These are phyloP conservation scores for Mormyrus iriodes DNA, from an alignment of 2,113 vertebrate species.

Conservation along the genomic window DNA sequence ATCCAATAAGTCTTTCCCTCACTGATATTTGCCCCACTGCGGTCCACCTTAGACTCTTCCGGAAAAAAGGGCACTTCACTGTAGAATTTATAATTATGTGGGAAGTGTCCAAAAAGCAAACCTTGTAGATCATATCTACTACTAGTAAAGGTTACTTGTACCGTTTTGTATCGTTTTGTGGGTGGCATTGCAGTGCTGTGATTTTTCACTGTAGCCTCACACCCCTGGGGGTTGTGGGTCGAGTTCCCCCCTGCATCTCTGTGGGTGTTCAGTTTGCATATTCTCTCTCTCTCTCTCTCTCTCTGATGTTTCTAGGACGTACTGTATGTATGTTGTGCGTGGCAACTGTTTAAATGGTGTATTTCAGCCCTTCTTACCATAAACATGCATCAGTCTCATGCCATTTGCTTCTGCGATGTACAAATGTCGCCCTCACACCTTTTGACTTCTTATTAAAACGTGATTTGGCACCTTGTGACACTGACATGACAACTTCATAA, in stretches of 20 bases:
- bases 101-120: neutral
- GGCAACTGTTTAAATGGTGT: neutral
- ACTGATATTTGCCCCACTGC: neutral
- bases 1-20: neutral
- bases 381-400: neutral
- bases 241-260: neutral
- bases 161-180: neutral
- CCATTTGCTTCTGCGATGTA: neutral
- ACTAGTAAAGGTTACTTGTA: neutral
- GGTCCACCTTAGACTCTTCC: neutral
- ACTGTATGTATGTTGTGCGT: neutral
- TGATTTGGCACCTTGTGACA: conserved; percentile 7
- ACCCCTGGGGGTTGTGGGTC: neutral
- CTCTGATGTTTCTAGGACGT: neutral
- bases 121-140: neutral
- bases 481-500: neutral
- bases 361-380: neutral
- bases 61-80: too few species aligned
- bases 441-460: neutral
- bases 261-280: neutral
- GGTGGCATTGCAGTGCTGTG: neutral
- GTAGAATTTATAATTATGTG: neutral
- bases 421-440: neutral
- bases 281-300: neutral
- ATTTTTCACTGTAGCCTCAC: neutral